Evolutionary conservation across 1,140 invertebrate species (phyloP), one percentile per base, ranked within the genome.

Genomic region (Antheraea pernyi): DNA sequence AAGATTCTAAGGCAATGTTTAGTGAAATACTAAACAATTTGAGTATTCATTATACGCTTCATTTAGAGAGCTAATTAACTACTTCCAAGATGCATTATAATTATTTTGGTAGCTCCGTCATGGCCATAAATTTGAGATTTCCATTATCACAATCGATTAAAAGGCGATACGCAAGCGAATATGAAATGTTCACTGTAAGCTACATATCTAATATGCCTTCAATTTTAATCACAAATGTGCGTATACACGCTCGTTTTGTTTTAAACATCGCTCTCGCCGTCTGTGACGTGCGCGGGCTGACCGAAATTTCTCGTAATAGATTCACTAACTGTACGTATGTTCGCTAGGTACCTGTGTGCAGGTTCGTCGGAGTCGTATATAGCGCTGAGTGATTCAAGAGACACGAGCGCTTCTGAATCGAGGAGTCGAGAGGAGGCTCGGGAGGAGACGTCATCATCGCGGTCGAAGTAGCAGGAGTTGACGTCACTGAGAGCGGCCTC

Each of bases 361-460:
- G 95, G 93, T 70, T 97, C 97, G 80, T 97, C 96, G 3, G 96
- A 97, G 92, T 98, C 97, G 86, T 97, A 98, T 71, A 97, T 94
- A 63, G 95, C 95, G 87, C 96, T 96, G 61, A 97, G 93, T 13
- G 96, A 96, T 86, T 97, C 96, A 19, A 97, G 88, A 65, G 95
- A 96, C 70, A 97, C 94, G 42, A 96, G 93, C 18, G 96, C 95
- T 80, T 96, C 96, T 4, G 95, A 96, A 81, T 96, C 96, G 76
- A 96, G 94, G 19, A 96, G 94, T 16, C 96, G 94, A 10, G 96
- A 97, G 60, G 96, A 97, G 9, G 96, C 96, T 68, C 96, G 91
- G 0, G 95, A 96, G 72, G 97, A 95, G 37, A 96, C 96, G 30
- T 96, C 96, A 82, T 96, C 95, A 81, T 96, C 95, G 74, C 96